Evolutionary conservation across 1,140 invertebrate genomes (phyloP).

Genomic region (Pectinophora gossypiella): DNA sequence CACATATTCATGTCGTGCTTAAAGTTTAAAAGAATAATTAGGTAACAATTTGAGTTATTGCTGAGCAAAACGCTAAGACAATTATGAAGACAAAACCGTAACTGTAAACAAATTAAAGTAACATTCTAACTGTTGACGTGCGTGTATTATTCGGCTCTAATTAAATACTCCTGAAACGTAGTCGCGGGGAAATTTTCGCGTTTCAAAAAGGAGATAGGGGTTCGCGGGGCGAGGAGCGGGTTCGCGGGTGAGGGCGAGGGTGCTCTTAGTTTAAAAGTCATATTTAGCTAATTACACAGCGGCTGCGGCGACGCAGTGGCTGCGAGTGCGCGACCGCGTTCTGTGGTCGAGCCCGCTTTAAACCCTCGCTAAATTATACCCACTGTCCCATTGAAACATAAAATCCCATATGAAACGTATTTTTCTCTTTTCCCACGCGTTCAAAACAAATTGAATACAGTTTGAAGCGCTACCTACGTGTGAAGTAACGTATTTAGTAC

Average conservation of each 20-base stretch:
- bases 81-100: too few species aligned
- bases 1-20: too few species aligned
- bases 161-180: too few species aligned
- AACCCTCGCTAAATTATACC: slow-evolving; percentile 24
- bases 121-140: too few species aligned
- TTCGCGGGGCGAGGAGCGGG: background rate
- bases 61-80: too few species aligned
- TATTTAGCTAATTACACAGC: slow-evolving; percentile 56
- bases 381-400: slow-evolving; percentile 18
- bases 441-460: too few species aligned
- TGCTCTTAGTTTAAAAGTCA: slow-evolving; percentile 60
- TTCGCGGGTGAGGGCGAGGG: slow-evolving; percentile 10
- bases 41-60: too few species aligned
- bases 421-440: slow-evolving; percentile 4
- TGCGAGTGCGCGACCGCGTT: slow-evolving; percentile 26
- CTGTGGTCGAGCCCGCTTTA: background rate
- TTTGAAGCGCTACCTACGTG: too few species aligned
- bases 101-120: too few species aligned
- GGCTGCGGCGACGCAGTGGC: slow-evolving; percentile 19
- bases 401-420: slow-evolving; percentile 11
- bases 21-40: too few species aligned
- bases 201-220: background rate
- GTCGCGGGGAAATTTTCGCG: background rate
- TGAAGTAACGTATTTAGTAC: too few species aligned
- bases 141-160: background rate